Evolutionary conservation across 2,113 vertebrate species (phyloP).

Genomic region (Microcebus jonahi): DNA sequence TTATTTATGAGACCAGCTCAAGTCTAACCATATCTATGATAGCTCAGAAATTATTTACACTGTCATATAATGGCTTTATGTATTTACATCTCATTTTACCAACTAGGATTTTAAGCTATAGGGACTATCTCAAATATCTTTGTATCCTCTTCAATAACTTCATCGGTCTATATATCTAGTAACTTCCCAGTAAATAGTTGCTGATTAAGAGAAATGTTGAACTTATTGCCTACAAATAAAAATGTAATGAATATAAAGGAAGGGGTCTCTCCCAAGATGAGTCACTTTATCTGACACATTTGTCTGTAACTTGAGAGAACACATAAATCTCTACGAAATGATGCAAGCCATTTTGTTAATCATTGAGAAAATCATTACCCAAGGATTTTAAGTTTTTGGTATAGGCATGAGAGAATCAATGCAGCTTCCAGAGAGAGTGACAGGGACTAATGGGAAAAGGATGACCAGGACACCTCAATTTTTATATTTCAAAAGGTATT

Average conservation of each 20-base stretch:
- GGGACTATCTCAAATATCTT: background rate
- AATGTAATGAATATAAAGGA: background rate
- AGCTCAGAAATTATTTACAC: background rate
- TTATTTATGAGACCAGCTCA: background rate
- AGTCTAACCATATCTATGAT: background rate
- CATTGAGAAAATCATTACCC: background rate
- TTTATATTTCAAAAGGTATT: background rate
- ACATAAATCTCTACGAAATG: background rate
- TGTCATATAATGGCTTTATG: background rate
- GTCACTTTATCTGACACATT: background rate
- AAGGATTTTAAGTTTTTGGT: background rate
- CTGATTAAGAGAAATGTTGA: background rate
- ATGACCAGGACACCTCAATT: background rate
- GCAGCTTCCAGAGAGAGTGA: background rate
- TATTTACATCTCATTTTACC: slow-evolving; percentile 1
- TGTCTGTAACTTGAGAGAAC: background rate
- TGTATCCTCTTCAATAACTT: background rate
- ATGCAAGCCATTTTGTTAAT: background rate
- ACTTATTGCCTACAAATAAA: slow-evolving; percentile 5
- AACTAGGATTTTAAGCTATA: background rate
- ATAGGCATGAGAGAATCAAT: background rate
- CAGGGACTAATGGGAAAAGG: background rate
- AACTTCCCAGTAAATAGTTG: background rate
- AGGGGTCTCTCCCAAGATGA: background rate
- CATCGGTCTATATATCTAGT: background rate